Percentiles rank a stretch among this genome's conserved stretches.
phyloP scores from a whole-genome alignment of 1,140 invertebrate genomes.

The Dreissena polymorpha region DNA sequence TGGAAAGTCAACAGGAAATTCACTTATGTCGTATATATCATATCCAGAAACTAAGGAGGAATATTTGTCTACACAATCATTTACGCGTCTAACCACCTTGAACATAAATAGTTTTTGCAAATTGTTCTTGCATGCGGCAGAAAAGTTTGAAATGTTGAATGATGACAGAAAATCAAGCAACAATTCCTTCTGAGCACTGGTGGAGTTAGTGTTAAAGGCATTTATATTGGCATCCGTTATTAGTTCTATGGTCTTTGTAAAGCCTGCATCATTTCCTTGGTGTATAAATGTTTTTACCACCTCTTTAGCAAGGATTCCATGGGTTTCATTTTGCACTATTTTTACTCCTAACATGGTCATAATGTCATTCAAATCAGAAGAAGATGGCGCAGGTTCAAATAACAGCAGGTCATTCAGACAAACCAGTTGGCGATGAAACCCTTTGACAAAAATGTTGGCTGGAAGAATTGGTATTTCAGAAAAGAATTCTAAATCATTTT shows the following conservation, averaged over 20 bases:
- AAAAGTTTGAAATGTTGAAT: neutral
- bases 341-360: neutral
- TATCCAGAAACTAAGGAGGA: neutral
- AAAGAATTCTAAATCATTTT: neutral
- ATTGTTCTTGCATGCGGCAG: neutral
- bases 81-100: neutral
- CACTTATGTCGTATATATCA: neutral
- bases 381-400: neutral
- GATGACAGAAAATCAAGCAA: neutral
- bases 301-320: no score
- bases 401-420: neutral
- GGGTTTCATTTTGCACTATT: neutral
- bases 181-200: neutral
- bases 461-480: neutral
- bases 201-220: neutral
- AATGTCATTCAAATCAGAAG: neutral
- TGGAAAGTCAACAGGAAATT: constrained; percentile 4
- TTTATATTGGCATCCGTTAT: no score
- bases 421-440: neutral
- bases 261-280: no score
- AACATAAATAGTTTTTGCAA: neutral
- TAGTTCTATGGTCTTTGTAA: no score
- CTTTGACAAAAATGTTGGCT: neutral
- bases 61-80: neutral
- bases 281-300: no score